Conservation (phyloP, 1,140 invertebrate genomes). For the Cotesia vestalis region DNA sequence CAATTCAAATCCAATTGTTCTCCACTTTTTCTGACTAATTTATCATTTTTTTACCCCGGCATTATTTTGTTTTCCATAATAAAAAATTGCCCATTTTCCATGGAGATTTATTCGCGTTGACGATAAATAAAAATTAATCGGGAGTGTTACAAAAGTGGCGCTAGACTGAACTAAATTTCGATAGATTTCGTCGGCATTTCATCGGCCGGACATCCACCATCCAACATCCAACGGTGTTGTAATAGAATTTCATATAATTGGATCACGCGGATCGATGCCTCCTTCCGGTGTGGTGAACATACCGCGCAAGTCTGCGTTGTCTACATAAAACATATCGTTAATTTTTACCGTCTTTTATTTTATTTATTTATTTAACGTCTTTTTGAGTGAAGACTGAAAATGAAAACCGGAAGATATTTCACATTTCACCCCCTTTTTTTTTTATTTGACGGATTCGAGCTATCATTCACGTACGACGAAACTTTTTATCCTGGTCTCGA, state of each 20-base stretch:
- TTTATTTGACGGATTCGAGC: too few relatives aligned
- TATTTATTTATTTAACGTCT: neutral
- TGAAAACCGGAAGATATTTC: too few relatives aligned
- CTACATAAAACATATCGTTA: neutral
- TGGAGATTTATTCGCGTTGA: too few relatives aligned
- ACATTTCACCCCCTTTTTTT: too few relatives aligned
- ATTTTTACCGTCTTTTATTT: neutral
- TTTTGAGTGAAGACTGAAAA: neutral
- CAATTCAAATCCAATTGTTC: neutral
- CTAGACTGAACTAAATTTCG: neutral
- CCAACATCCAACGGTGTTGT: conserved; percentile 35
- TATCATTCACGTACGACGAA: too few relatives aligned
- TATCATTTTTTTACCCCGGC: neutral
- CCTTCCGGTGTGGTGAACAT: conserved; percentile 30
- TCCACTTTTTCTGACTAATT: neutral
- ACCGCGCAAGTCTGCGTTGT: neutral
- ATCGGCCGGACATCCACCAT: neutral
- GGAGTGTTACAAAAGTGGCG: neutral
- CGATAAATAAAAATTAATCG: too few relatives aligned
- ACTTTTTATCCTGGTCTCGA: too few relatives aligned
- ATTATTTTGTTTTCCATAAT: too few relatives aligned
- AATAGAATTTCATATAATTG: conserved; percentile 41
- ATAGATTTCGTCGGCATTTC: conserved; percentile 17
- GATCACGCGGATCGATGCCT: conserved; percentile 38
- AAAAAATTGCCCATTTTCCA: too few relatives aligned